Base-by-base conservation (phyloP, 2,113 vertebrate species). In the Geothlypis trichas region DNA sequence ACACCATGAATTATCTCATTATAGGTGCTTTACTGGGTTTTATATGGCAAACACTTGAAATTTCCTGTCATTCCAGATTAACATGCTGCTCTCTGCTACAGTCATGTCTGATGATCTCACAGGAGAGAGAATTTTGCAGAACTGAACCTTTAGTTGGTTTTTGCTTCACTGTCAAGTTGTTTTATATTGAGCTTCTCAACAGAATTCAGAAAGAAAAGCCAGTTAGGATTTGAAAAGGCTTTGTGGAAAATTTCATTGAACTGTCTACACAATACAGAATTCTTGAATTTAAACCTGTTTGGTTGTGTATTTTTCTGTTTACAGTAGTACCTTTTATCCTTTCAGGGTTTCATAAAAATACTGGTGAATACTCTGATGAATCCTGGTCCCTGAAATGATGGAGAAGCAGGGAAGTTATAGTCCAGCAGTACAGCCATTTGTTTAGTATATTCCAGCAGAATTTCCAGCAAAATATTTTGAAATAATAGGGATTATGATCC, bases 401-500 rank as follows among this genome's bases (percentile, higher is more conserved):
- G 58, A 37, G 52, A 65, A 87, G 18, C 46, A 88, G 16, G 21
- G 14, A 93, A 80, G 21, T 30, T 92, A 30, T 12, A 89, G 80
- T 47, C 68, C 17, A 61, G 47, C 30, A 49, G 8, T 68, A 24
- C 23, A 94, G 35, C 37, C 92, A 35, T 87, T 91, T 89, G 20
- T 92, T 96, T 69, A 91, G 46, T 68, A 44, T 28, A 77, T 65
- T 84, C 26, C 59, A 82, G 41, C 24, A 84, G 88, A 79, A 46
- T 87, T 91, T 94, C 89, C 89, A 96, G 33, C 46, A 72, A 75
- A 55, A 47, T 89, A 76, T 91, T 96, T 89, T 95, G 78, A 87
- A 95, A 85, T 87, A 91, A 79, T 91, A 76, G 37, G 18, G 52
- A 79, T 87, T 87, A 73, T 51, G 54, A 91, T 95, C 77, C 69